Evolutionary conservation across 2,797 vertebrate genomes (phyloP).

Genomic region (Pipistrellus kuhlii): DNA sequence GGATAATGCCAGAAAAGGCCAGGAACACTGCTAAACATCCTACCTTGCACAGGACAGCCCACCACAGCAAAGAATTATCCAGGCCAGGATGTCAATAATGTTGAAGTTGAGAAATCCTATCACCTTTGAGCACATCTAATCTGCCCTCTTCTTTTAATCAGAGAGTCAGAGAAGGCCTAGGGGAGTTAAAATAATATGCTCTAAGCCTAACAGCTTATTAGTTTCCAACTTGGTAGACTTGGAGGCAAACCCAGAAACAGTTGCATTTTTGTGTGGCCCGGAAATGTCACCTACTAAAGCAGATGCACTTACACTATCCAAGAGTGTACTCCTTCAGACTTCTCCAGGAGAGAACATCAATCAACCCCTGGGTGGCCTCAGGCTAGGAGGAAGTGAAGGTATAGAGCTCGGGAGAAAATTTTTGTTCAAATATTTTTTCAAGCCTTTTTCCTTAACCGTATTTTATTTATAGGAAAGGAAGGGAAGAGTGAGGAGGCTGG

Average conservation of each 20-base stretch:
- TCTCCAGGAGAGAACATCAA: slow-evolving; percentile 34
- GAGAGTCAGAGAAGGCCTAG: background rate
- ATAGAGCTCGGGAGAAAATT: slow-evolving; percentile 52
- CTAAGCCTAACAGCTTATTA: slow-evolving; percentile 43
- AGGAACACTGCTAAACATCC: background rate
- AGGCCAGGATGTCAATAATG: background rate
- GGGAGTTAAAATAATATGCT: slow-evolving; percentile 9
- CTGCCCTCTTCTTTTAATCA: background rate
- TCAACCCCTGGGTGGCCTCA: slow-evolving; percentile 74
- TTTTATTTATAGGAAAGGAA: slow-evolving; percentile 74
- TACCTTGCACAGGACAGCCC: background rate
- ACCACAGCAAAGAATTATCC: background rate
- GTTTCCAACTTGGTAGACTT: slow-evolving; percentile 58
- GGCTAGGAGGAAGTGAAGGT: background rate
- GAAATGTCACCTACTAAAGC: slow-evolving; percentile 68
- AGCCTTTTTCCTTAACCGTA: slow-evolving; percentile 50
- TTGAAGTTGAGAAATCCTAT: background rate
- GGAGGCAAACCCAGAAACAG: slow-evolving; percentile 62
- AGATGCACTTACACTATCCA: slow-evolving; percentile 48
- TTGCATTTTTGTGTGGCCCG: slow-evolving; percentile 71
- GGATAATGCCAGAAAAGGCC: background rate
- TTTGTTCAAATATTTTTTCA: slow-evolving; percentile 75
- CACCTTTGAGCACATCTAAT: background rate
- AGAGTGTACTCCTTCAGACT: slow-evolving; percentile 59
- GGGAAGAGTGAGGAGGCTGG: background rate